Evolutionary conservation across 2,888 invertebrate genomes (phyloP).

Genomic region (Oxycera nigricornis): DNA sequence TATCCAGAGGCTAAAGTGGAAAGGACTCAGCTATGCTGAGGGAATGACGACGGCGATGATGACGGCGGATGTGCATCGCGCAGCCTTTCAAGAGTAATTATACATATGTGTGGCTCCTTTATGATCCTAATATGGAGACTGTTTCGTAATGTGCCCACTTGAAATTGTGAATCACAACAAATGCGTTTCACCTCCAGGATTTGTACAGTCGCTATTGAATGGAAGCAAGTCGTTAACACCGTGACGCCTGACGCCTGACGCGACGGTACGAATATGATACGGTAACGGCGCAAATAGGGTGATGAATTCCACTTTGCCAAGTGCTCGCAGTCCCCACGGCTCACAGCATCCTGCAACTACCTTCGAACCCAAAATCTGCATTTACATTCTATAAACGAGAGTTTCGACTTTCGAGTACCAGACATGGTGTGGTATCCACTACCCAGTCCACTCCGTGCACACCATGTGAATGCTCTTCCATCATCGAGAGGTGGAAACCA

Average conservation of each 20-base stretch:
- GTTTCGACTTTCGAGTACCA: too few relatives aligned
- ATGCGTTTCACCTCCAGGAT: slow-evolving; percentile 5
- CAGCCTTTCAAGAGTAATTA: slow-evolving; percentile 35
- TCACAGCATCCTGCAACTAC: neutral
- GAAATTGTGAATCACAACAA: slow-evolving; percentile 22
- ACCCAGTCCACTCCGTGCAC: slow-evolving; percentile 10
- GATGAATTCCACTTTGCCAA: slow-evolving; percentile 2
- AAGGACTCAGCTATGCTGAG: neutral
- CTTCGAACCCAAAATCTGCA: neutral
- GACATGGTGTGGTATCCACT: neutral
- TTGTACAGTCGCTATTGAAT: slow-evolving; percentile 16
- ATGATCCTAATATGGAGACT: slow-evolving; percentile 12
- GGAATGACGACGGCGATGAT: neutral
- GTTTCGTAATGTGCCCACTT: slow-evolving; percentile 16
- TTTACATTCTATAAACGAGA: neutral
- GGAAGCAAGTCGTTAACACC: slow-evolving; percentile 12
- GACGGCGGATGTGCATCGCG: slow-evolving; percentile 33
- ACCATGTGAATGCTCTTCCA: neutral
- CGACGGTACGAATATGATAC: neutral
- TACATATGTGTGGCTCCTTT: neutral
- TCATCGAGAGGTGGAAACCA: neutral
- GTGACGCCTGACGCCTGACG: neutral
- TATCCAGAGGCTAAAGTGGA: neutral
- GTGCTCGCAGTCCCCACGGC: neutral
- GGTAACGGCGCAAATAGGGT: neutral